phyloP scores from a whole-genome alignment of 2,888 invertebrate genomes.

The Xiphydria camelus region DNA sequence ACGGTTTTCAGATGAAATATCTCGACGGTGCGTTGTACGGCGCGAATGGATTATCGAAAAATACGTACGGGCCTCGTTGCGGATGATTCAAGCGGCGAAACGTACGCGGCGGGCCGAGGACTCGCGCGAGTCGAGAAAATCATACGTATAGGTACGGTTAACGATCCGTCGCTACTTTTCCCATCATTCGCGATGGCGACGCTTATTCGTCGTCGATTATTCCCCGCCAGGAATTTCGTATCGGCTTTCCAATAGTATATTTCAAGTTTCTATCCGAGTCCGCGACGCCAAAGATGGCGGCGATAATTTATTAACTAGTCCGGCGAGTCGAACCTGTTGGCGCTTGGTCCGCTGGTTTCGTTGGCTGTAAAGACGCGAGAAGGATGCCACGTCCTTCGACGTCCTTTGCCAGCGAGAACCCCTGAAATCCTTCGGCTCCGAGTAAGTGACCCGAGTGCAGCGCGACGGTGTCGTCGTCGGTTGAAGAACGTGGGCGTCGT shows the following conservation, averaged over 20 bases:
- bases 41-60: no score
- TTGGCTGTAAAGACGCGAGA: slow-evolving; percentile 8
- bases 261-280: slow-evolving; percentile 36
- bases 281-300: slow-evolving; percentile 41
- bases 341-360: slow-evolving; percentile 16
- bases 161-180: no score
- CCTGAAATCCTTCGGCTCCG: background rate
- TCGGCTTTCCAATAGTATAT: slow-evolving; percentile 10
- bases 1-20: no score
- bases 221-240: background rate
- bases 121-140: no score
- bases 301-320: slow-evolving; percentile 56
- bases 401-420: background rate
- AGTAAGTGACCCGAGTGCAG: background rate
- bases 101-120: no score
- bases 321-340: slow-evolving; percentile 43
- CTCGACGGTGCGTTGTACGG: no score
- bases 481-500: no score
- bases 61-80: no score
- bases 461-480: no score
- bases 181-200: no score
- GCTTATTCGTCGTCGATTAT: background rate
- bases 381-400: slow-evolving; percentile 7
- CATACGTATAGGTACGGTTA: no score
- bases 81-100: no score